These are phyloP conservation scores for Capricornis sumatraensis DNA, from an alignment of 2,113 vertebrate species.

Conservation along the genomic window DNA sequence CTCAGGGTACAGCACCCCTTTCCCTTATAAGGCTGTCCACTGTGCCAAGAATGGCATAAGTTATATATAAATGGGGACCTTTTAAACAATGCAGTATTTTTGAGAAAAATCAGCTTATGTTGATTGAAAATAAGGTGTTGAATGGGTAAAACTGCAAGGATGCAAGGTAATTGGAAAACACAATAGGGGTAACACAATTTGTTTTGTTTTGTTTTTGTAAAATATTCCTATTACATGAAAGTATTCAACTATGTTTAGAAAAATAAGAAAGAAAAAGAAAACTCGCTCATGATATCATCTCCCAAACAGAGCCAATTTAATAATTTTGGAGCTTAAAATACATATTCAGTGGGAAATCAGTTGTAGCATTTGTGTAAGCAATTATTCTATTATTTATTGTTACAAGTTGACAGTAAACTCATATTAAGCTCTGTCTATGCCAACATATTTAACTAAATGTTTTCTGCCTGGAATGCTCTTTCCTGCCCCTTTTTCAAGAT, in stretches of 20 bases:
- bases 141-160: background rate
- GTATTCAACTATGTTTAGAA: conserved; percentile 15
- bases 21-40: background rate
- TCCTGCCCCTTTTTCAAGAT: background rate
- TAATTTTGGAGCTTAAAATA: conserved; percentile 20
- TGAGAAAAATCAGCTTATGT: background rate
- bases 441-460: conserved; percentile 8
- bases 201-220: background rate
- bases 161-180: background rate
- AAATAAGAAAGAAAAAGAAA: background rate
- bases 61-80: background rate
- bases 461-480: background rate
- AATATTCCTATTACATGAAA: background rate
- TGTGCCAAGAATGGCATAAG: background rate
- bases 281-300: background rate
- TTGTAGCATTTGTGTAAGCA: background rate
- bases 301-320: background rate
- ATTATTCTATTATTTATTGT: background rate
- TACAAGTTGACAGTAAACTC: background rate
- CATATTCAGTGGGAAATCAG: background rate
- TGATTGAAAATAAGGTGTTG: background rate
- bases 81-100: conserved; percentile 11
- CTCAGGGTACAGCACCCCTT: background rate
- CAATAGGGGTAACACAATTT: background rate
- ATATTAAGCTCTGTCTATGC: background rate